A percentile compares a stretch with the other conserved stretches of the same genome.
phyloP scores from a whole-genome alignment of 2,888 invertebrate genomes.

The Apamea sordens region DNA sequence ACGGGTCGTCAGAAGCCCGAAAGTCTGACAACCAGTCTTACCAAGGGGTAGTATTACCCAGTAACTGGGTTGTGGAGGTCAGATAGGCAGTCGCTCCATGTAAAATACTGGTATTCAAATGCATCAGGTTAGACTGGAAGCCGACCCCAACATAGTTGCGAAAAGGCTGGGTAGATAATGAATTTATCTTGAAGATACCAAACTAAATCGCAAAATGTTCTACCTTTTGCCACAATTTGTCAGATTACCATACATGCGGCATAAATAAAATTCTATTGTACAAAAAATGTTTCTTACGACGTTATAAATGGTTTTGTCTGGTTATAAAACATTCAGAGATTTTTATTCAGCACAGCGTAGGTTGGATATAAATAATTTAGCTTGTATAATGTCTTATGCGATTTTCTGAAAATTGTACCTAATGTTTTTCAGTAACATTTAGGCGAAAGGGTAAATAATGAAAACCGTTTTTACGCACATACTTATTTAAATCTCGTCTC shows the following conservation, averaged over 20 bases:
- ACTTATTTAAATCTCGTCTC: not conserved
- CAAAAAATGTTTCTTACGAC: constrained; percentile 52
- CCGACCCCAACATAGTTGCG: not conserved
- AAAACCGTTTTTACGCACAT: not conserved
- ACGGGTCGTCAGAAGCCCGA: not conserved
- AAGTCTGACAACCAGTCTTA: not conserved
- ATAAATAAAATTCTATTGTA: constrained; percentile 61
- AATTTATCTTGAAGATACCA: not conserved
- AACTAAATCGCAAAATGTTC: not conserved
- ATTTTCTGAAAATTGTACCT: constrained; percentile 32
- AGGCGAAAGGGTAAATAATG: constrained; percentile 1
- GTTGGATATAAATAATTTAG: constrained; percentile 49
- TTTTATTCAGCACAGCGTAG: constrained; percentile 39
- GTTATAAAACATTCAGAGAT: constrained; percentile 43
- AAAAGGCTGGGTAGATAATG: not conserved
- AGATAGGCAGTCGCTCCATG: not conserved
- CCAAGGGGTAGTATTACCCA: not conserved
- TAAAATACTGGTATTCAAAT: not conserved
- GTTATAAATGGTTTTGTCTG: constrained; percentile 49
- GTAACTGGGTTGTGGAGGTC: not conserved
- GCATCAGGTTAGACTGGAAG: not conserved
- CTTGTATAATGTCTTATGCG: constrained; percentile 24
- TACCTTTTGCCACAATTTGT: constrained; percentile 34
- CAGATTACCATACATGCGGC: constrained; percentile 36
- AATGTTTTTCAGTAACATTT: constrained; percentile 3